Percentiles rank a stretch among this genome's conserved stretches.
phyloP scores from a whole-genome alignment of 2,797 vertebrate species.

The Gallinago solitaria region DNA sequence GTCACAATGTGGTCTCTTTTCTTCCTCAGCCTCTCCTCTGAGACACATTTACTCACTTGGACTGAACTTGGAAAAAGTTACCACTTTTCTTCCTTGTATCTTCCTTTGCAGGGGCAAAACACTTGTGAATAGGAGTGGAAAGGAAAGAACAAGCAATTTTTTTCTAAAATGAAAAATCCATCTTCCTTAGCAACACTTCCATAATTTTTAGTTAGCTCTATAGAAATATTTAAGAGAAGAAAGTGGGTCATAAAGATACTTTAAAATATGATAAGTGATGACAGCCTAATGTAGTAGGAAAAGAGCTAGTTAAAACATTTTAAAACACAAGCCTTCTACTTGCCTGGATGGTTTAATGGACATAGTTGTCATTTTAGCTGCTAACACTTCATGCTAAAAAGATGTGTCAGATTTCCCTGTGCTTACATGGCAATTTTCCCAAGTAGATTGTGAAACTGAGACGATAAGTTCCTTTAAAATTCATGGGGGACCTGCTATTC shows the following conservation, averaged over 20 bases:
- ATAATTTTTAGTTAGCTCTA: background rate
- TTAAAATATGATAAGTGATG: background rate
- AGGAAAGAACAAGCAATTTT: background rate
- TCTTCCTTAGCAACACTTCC: background rate
- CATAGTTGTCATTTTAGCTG: slow-evolving; percentile 38
- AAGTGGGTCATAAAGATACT: background rate
- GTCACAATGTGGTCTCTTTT: background rate
- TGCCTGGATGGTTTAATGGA: slow-evolving; percentile 16
- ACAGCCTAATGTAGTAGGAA: background rate
- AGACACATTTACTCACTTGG: background rate
- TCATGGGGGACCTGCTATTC: slow-evolving; percentile 2
- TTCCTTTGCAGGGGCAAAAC: background rate
- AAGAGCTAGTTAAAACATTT: background rate
- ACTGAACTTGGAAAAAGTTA: background rate
- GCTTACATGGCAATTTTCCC: slow-evolving; percentile 41
- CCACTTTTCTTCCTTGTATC: background rate
- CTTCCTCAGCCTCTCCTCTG: background rate
- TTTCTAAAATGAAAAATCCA: background rate
- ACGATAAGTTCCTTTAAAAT: slow-evolving; percentile 31
- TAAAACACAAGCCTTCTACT: background rate
- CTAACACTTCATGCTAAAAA: slow-evolving; percentile 1
- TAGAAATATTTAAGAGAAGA: background rate
- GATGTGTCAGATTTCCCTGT: slow-evolving; percentile 32
- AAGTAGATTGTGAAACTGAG: slow-evolving; percentile 48
- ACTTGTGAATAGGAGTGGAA: background rate